These are phyloP conservation scores for Leptopilina boulardi DNA, from an alignment of 1,140 invertebrate genomes.

Conservation along the genomic window DNA sequence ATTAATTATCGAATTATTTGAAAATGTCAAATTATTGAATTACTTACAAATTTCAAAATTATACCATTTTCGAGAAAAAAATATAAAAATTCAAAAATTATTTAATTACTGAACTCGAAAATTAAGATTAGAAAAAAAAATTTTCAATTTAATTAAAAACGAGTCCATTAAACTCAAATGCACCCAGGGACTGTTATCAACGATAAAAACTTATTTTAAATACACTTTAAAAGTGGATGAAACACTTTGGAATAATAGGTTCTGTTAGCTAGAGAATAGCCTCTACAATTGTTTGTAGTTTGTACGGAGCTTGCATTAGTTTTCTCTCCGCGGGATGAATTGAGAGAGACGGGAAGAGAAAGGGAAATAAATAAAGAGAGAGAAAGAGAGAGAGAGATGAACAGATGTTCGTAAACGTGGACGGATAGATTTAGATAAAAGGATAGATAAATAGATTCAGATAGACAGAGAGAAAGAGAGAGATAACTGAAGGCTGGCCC, in stretches of 20 bases:
- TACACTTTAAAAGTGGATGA: background rate
- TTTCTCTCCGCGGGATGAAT: constrained; percentile 31
- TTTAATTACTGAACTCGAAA: no score
- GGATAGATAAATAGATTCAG: constrained; percentile 41
- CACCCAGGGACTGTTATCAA: background rate
- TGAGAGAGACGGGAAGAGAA: constrained; percentile 14
- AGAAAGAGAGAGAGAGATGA: constrained; percentile 20
- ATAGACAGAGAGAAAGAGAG: constrained; percentile 34
- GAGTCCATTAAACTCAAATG: background rate
- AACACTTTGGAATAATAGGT: constrained; percentile 14
- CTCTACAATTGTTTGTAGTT: constrained; percentile 25
- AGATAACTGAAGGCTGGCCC: constrained; percentile 45
- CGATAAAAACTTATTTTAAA: background rate
- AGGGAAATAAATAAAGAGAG: constrained; percentile 27
- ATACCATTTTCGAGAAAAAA: no score
- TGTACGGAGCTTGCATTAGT: constrained; percentile 1
- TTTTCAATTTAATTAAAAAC: no score
- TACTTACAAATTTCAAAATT: no score
- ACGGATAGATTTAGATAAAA: constrained; percentile 25
- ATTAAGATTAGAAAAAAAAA: no score
- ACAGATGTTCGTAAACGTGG: constrained; percentile 22
- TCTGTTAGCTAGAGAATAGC: background rate
- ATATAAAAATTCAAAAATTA: no score
- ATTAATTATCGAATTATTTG: no score
- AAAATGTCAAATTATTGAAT: no score